A percentile compares a stretch with the other conserved stretches of the same genome.
Conservation (phyloP, 2,888 invertebrate genomes). For the Macaria notata region DNA sequence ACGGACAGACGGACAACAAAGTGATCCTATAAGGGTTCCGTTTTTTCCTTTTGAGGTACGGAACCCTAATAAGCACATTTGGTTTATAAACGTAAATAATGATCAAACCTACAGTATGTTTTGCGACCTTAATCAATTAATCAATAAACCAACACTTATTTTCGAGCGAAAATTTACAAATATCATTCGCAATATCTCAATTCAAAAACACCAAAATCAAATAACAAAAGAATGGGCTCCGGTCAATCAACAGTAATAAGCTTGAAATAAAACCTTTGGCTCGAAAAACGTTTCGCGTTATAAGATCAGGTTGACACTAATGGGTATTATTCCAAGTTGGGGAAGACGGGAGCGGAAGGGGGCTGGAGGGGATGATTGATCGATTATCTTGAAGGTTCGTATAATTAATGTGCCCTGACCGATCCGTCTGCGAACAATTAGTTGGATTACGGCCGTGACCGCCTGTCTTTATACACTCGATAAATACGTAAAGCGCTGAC, state of each 20-base stretch:
- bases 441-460: constrained; percentile 41
- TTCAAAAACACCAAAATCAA: too few relatives aligned
- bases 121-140: too few relatives aligned
- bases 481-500: constrained; percentile 4
- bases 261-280: constrained; percentile 28
- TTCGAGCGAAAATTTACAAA: too few relatives aligned
- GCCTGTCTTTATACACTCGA: constrained; percentile 29
- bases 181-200: too few relatives aligned
- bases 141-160: too few relatives aligned
- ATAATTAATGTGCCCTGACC: constrained; percentile 67
- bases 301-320: constrained; percentile 60
- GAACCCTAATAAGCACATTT: too few relatives aligned
- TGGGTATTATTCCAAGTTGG: constrained; percentile 48
- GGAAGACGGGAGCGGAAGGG: constrained; percentile 28
- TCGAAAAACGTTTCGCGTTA: constrained; percentile 30
- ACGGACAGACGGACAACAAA: too few relatives aligned
- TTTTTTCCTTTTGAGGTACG: too few relatives aligned
- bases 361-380: constrained; percentile 57
- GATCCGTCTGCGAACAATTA: constrained; percentile 51
- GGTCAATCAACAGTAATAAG: constrained; percentile 29
- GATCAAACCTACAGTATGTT: too few relatives aligned
- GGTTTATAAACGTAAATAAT: too few relatives aligned
- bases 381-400: constrained; percentile 51
- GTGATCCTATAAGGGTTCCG: too few relatives aligned
- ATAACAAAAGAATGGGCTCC: not conserved